Evolutionary conservation across 1,140 invertebrate genomes (phyloP), one percentile per base, ranked within the genome.

Genomic region (Amphibalanus amphitrite): DNA sequence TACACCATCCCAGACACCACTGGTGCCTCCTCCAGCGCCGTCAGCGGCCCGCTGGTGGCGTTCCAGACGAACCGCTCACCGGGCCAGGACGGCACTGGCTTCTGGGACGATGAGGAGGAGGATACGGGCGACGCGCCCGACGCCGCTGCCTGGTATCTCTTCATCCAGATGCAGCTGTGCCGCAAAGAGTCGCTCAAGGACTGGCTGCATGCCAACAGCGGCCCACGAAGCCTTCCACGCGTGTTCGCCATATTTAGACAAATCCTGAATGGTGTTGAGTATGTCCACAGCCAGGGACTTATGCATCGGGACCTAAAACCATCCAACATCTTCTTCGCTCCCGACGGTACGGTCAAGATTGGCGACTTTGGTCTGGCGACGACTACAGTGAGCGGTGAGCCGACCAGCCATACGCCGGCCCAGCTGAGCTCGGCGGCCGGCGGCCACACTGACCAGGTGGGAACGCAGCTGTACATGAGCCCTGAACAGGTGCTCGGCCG

Each of bases 121-220:
- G 65, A 67, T n/a, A 29, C 23, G 40, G 74, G 30, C 23, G n/a
- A 1, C 6, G 70, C 29, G 40, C 23, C 69, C 6, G 65, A 67
- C 65, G 65, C n/a, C 26, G 10, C 23, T 10, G 65, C n/a, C 26
- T 82, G 90, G 78, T 95, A 90, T 80, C 83, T 98, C 0, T 97
- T 95, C 77, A 97, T 98, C 78, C 94, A 98, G 81, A 98, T 98
- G 95, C 93, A 98, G 80, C 79, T 98, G 67, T 98, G 95, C 78
- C 85, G 86, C 69, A 88, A 89, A 76, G 87, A 94, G 72, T 96
- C 90, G 75, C 82, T 98, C 13, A 87, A 89, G 76, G 93, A 97
- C 74, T 98, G 95, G 95, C 79, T 98, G 4, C 81, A 82, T 69
- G 64, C 70, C 47, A 76, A 81, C 81, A 23, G 81, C 83, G 75